Conservation (phyloP, 2,797 vertebrate species). For the Peromyscus eremicus region DNA sequence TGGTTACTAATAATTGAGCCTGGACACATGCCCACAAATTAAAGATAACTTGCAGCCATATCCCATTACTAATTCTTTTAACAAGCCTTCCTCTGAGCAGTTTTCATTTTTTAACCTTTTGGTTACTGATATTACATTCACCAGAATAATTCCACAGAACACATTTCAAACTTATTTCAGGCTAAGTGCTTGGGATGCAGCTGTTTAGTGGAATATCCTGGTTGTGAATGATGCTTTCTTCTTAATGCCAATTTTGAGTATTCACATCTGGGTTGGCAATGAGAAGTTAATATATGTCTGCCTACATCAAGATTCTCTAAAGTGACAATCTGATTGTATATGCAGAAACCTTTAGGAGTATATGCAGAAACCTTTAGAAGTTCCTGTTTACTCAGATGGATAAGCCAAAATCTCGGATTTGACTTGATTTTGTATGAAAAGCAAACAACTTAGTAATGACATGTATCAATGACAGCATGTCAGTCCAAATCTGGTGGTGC, state of each 20-base stretch:
- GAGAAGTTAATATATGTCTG: background rate
- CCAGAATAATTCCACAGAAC: background rate
- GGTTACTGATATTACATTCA: constrained; percentile 60
- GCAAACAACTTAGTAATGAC: background rate
- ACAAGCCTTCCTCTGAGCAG: constrained; percentile 64
- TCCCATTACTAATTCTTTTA: constrained; percentile 80
- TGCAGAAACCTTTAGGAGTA: constrained; percentile 13
- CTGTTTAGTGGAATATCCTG: background rate
- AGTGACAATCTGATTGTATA: background rate
- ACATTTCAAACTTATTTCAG: background rate
- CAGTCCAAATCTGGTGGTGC: background rate
- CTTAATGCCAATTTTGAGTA: constrained; percentile 13
- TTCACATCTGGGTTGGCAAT: constrained; percentile 1
- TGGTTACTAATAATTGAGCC: constrained; percentile 74
- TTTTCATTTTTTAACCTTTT: constrained; percentile 74
- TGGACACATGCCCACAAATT: constrained; percentile 70
- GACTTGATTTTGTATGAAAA: background rate
- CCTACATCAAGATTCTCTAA: background rate
- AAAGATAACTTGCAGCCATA: constrained; percentile 69
- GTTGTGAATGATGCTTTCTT: background rate
- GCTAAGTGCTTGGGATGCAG: background rate
- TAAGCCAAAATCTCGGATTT: constrained; percentile 17
- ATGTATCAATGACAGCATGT: background rate
- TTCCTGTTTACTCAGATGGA: background rate
- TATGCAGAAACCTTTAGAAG: constrained; percentile 11